phyloP scores from a whole-genome alignment of 2,888 invertebrate species.

The Stenolophus ochropezus region DNA sequence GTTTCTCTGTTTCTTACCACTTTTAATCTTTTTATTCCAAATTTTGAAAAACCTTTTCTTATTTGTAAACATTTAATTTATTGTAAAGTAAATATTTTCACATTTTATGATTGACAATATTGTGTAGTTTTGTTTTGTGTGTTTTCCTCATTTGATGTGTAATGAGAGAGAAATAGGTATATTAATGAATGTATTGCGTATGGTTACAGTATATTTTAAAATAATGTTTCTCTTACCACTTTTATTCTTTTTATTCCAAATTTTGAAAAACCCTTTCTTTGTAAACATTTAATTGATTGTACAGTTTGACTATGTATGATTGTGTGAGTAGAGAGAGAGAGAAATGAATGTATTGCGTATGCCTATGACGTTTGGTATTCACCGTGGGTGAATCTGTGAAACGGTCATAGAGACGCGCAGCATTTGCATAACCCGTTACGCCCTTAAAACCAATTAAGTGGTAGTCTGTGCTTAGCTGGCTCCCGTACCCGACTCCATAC shows the following conservation, averaged over 20 bases:
- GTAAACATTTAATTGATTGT: too few species aligned
- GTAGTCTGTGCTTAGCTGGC: constrained; percentile 41
- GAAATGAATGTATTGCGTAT: not conserved
- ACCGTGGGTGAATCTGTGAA: not conserved
- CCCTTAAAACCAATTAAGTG: constrained; percentile 65
- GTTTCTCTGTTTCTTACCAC: not conserved
- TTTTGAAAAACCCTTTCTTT: too few species aligned
- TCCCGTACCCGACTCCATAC: not conserved
- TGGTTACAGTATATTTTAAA: constrained; percentile 17
- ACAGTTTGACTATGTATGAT: too few species aligned
- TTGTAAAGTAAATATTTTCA: too few species aligned
- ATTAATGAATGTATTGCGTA: too few species aligned
- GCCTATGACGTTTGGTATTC: not conserved
- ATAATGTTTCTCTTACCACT: not conserved
- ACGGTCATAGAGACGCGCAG: not conserved
- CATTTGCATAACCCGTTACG: constrained; percentile 65
- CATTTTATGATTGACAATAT: too few species aligned
- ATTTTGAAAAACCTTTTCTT: too few species aligned
- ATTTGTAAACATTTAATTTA: too few species aligned
- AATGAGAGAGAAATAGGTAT: too few species aligned
- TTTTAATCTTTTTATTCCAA: not conserved
- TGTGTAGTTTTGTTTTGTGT: too few species aligned
- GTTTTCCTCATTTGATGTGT: too few species aligned
- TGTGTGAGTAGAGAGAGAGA: too few species aligned
- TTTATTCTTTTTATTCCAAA: not conserved